Evolutionary conservation across 2,113 vertebrate genomes (phyloP).

Genomic region (Oostethus manadensis): DNA sequence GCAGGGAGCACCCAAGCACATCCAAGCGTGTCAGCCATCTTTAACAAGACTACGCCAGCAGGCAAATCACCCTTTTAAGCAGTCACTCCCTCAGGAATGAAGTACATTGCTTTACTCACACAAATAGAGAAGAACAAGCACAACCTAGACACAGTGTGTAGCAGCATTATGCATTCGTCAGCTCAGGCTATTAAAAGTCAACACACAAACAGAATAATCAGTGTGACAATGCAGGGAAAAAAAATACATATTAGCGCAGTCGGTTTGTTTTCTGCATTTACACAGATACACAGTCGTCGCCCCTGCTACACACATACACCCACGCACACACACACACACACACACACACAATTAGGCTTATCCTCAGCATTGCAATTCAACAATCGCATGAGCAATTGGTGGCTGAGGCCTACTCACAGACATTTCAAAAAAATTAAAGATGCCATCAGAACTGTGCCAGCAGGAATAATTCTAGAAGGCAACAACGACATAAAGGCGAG

Average conservation of each 20-base stretch:
- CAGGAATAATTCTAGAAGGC: not conserved
- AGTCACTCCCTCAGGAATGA: constrained; percentile 44
- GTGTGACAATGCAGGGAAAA: constrained; percentile 16
- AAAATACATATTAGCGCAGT: constrained; percentile 17
- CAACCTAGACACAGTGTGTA: constrained; percentile 11
- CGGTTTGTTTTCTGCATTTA: constrained; percentile 2
- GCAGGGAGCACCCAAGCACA: constrained; percentile 56
- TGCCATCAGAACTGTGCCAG: not conserved
- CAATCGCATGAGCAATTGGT: constrained; percentile 17
- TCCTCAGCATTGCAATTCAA: constrained; percentile 19
- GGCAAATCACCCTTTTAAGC: constrained; percentile 64
- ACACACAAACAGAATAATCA: constrained; percentile 54
- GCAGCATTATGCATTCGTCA: constrained; percentile 43
- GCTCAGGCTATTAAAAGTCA: constrained; percentile 27
- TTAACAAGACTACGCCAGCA: constrained; percentile 60
- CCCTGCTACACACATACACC: constrained; percentile 3
- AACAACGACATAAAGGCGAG: not conserved
- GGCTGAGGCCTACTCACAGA: constrained; percentile 7
- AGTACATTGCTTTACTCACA: constrained; percentile 17
- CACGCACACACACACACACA: constrained; percentile 2
- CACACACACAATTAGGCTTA: constrained; percentile 8
- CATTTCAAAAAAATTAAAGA: constrained; percentile 7
- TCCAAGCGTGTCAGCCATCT: constrained; percentile 65
- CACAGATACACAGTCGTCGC: not conserved
- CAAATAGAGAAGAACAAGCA: constrained; percentile 3